Evolutionary conservation across 2,888 invertebrate species (phyloP).

Genomic region (Himalopsyche anomala): DNA sequence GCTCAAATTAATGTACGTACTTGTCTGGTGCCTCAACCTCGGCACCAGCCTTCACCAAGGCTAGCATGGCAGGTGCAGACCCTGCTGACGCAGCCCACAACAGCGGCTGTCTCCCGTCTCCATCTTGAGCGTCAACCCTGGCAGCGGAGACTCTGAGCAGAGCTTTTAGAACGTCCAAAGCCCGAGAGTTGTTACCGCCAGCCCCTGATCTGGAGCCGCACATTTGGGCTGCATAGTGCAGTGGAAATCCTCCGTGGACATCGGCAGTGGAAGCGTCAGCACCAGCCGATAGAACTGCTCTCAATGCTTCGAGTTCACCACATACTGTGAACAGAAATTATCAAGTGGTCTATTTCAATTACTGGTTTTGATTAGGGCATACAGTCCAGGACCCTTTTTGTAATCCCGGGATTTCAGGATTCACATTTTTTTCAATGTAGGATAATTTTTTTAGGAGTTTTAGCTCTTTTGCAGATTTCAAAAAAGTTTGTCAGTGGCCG

Average conservation of each 20-base stretch:
- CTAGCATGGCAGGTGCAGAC: constrained; percentile 92
- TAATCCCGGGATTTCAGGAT: too few species aligned
- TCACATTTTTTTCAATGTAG: too few species aligned
- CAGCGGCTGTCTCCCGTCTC: constrained; percentile 94
- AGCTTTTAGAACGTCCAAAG: constrained; percentile 87
- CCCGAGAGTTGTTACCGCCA: constrained; percentile 81
- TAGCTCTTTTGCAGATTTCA: too few species aligned
- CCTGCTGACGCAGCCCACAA: constrained; percentile 99
- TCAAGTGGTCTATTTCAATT: too few species aligned
- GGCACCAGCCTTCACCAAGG: constrained; percentile 91
- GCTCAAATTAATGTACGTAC: constrained; percentile 67
- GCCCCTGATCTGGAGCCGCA: constrained; percentile 86
- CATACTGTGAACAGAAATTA: constrained; percentile 81
- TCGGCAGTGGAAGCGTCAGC: constrained; percentile 93
- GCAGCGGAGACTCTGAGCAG: constrained; percentile 87
- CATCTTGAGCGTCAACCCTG: constrained; percentile 90
- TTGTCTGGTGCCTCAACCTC: constrained; percentile 89
- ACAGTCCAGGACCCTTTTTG: too few species aligned
- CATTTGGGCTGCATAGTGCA: constrained; percentile 99
- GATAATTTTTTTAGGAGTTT: too few species aligned
- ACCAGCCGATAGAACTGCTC: constrained; percentile 89
- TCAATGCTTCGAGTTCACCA: constrained; percentile 92
- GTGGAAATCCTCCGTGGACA: constrained; percentile 94
- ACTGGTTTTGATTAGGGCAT: too few species aligned
- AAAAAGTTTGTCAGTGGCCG: too few species aligned